phyloP scores from a whole-genome alignment of 2,888 invertebrate genomes.

The Ophraella communa region DNA sequence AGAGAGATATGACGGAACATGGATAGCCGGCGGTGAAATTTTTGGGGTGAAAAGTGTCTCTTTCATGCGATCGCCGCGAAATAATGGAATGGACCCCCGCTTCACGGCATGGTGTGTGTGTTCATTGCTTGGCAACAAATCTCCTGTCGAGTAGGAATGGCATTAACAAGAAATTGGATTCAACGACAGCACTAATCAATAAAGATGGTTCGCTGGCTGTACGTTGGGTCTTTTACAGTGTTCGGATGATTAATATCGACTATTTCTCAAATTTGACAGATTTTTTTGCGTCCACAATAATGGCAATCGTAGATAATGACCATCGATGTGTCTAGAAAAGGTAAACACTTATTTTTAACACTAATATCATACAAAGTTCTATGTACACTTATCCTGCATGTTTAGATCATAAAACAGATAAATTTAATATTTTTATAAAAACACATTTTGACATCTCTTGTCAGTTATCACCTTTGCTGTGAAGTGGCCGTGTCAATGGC shows the following conservation, averaged over 20 bases:
- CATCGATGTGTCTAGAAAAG: background rate
- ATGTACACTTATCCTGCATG: no score
- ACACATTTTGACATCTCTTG: no score
- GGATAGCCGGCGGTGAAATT: constrained; percentile 3
- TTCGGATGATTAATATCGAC: constrained; percentile 16
- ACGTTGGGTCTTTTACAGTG: constrained; percentile 12
- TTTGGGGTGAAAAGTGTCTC: constrained; percentile 20
- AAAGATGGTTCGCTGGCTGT: constrained; percentile 17
- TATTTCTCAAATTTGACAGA: constrained; percentile 19
- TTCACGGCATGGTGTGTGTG: constrained; percentile 15
- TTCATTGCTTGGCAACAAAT: constrained; percentile 27
- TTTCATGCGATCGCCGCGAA: constrained; percentile 19
- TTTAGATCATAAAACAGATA: no score
- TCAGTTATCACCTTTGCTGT: no score
- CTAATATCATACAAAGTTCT: no score
- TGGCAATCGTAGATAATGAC: background rate
- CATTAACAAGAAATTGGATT: constrained; percentile 27
- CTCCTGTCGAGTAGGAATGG: constrained; percentile 25
- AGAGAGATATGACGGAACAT: no score
- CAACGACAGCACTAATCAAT: constrained; percentile 20
- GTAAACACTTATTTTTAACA: background rate
- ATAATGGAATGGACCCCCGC: constrained; percentile 25
- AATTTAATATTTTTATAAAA: no score
- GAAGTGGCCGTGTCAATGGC: no score
- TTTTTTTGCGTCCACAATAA: background rate